A percentile compares a stretch with the other conserved stretches of the same genome.
phyloP scores from a whole-genome alignment of 2,888 invertebrate genomes.

The Tridacna gigas region DNA sequence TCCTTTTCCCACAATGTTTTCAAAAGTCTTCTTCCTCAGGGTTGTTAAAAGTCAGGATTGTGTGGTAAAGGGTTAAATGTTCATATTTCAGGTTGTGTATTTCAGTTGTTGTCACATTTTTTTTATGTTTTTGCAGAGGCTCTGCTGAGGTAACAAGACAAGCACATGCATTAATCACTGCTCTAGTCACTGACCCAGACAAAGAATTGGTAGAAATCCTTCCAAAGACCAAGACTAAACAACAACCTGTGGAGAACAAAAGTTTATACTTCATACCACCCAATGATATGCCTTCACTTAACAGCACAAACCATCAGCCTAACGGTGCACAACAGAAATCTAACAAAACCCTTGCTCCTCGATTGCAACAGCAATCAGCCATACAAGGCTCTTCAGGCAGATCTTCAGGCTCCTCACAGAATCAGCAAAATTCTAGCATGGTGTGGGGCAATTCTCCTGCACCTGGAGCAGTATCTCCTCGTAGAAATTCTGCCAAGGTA shows the following conservation, averaged over 20 bases:
- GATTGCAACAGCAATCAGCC: constrained; percentile 56
- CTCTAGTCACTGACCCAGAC: constrained; percentile 97
- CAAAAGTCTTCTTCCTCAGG: too few relatives aligned
- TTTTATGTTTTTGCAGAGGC: constrained; percentile 89
- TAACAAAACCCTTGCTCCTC: constrained; percentile 55
- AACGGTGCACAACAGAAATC: constrained; percentile 43
- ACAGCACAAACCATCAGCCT: constrained; percentile 23
- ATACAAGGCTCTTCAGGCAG: constrained; percentile 26
- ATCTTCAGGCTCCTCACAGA: constrained; percentile 24
- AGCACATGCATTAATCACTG: constrained; percentile 95
- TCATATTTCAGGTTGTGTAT: too few relatives aligned
- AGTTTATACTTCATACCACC: constrained; percentile 68
- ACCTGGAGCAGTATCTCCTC: constrained; percentile 59
- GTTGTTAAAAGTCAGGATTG: too few relatives aligned
- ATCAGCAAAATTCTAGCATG: constrained; percentile 45
- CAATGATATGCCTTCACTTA: constrained; percentile 35
- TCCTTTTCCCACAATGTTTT: too few relatives aligned
- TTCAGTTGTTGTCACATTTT: too few relatives aligned
- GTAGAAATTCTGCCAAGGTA: constrained; percentile 56
- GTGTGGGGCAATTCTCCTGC: constrained; percentile 67
- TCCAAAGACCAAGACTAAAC: constrained; percentile 68
- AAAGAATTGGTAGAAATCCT: constrained; percentile 82
- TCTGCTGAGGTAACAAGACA: constrained; percentile 96
- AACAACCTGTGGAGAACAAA: constrained; percentile 57
- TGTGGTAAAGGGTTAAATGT: too few relatives aligned